A percentile compares a stretch with the other conserved stretches of the same genome.
These are phyloP conservation scores for Bergia puertoricense DNA, from an alignment of 92 coral and sea anemone species.

Conservation along the genomic window DNA sequence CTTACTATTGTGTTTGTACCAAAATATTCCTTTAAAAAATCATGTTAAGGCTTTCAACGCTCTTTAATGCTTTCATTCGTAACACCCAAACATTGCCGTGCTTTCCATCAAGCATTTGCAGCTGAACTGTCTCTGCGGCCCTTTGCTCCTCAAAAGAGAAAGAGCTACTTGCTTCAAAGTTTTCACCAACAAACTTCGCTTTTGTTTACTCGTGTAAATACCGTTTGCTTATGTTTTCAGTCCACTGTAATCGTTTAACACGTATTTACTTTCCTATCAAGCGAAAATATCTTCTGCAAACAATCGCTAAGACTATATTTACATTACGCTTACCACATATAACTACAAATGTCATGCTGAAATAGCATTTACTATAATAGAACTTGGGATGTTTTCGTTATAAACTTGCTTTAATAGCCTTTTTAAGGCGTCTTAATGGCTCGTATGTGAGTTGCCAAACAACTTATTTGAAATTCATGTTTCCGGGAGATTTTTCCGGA, in stretches of 20 bases:
- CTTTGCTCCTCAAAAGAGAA: background rate
- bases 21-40: constrained; percentile 31
- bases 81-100: background rate
- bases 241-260: constrained; percentile 32
- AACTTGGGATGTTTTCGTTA: constrained; percentile 89
- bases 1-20: constrained; percentile 27
- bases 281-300: constrained; percentile 73
- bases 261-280: constrained; percentile 74
- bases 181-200: constrained; percentile 26
- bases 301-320: constrained; percentile 64
- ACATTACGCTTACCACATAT: constrained; percentile 65
- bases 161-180: background rate
- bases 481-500: constrained; percentile 79
- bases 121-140: background rate
- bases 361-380: constrained; percentile 67
- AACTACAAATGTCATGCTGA: constrained; percentile 56
- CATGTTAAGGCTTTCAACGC: constrained; percentile 1
- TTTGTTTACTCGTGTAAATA: constrained; percentile 32
- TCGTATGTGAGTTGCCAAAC: constrained; percentile 52
- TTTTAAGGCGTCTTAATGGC: constrained; percentile 82
- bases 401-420: constrained; percentile 84
- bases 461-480: constrained; percentile 63
- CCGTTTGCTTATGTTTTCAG: constrained; percentile 42
- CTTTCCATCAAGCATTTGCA: background rate
- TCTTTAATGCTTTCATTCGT: background rate